Percentiles rank a stretch among this genome's conserved stretches.
Conservation (phyloP, 1,140 invertebrate species). For the Drosophila elegans region DNA sequence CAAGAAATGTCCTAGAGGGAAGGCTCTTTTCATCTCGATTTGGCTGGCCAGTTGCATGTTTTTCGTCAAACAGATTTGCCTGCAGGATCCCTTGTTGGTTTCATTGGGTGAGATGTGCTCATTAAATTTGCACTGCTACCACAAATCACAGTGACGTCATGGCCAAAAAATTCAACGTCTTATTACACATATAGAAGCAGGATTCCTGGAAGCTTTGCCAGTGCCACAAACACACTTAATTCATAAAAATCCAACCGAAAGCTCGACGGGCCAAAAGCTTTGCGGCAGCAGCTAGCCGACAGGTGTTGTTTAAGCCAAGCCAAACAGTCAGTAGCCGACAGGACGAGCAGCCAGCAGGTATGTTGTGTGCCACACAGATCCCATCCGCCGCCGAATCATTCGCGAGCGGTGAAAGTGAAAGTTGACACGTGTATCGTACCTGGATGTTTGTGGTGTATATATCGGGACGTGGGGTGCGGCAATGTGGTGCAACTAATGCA, state of each 20-base stretch:
- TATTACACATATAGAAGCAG: slow-evolving; percentile 4
- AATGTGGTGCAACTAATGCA: slow-evolving; percentile 12
- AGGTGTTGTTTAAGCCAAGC: slow-evolving; percentile 61
- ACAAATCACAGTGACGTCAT: slow-evolving; percentile 63
- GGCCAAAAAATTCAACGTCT: neutral
- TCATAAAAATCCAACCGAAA: slow-evolving; percentile 73
- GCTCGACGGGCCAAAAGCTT: slow-evolving; percentile 47
- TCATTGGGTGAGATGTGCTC: slow-evolving; percentile 8
- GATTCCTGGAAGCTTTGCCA: slow-evolving; percentile 67
- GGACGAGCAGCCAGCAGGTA: slow-evolving; percentile 73
- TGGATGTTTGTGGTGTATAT: neutral
- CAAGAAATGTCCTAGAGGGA: slow-evolving; percentile 27
- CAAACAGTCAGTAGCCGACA: slow-evolving; percentile 58
- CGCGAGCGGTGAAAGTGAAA: slow-evolving; percentile 26
- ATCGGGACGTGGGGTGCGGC: slow-evolving; percentile 14
- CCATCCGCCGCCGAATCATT: neutral
- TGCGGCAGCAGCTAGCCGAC: slow-evolving; percentile 52
- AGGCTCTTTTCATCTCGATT: slow-evolving; percentile 20
- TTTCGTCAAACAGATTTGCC: slow-evolving; percentile 29
- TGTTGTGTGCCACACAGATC: slow-evolving; percentile 20
- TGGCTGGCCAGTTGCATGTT: slow-evolving; percentile 5
- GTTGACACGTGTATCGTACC: slow-evolving; percentile 20
- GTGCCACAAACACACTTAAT: slow-evolving; percentile 65
- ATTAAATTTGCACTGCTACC: slow-evolving; percentile 30
- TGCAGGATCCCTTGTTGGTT: slow-evolving; percentile 11